Evolutionary conservation across 2,888 invertebrate genomes (phyloP).

Genomic region (Carcina quercana): DNA sequence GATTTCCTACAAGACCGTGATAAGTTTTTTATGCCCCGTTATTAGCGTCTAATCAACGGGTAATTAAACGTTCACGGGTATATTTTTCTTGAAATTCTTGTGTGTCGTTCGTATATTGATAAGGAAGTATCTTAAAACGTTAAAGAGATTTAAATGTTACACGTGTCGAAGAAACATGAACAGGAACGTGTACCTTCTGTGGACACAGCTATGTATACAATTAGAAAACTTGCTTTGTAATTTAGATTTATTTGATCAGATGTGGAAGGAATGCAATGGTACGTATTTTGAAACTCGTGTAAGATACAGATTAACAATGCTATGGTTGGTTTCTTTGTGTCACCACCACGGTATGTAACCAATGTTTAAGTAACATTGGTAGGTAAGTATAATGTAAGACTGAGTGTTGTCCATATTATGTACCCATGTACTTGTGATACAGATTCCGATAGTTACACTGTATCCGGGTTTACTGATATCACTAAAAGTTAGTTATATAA

Average conservation of each 20-base stretch:
- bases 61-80: slow-evolving; percentile 25
- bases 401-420: too few species aligned
- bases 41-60: slow-evolving; percentile 40
- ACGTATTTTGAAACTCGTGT: slow-evolving; percentile 26
- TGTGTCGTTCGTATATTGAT: not conserved
- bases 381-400: too few species aligned
- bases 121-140: not conserved
- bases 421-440: too few species aligned
- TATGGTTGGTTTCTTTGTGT: slow-evolving; percentile 23
- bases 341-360: too few species aligned
- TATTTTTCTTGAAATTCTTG: slow-evolving; percentile 1
- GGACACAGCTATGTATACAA: slow-evolving; percentile 17
- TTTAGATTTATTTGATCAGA: slow-evolving; percentile 66
- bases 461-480: too few species aligned
- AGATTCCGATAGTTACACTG: too few species aligned
- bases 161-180: not conserved
- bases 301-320: slow-evolving; percentile 15
- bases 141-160: slow-evolving; percentile 2
- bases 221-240: slow-evolving; percentile 26
- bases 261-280: slow-evolving; percentile 46
- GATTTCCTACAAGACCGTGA: slow-evolving; percentile 46
- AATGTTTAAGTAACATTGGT: too few species aligned
- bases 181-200: slow-evolving; percentile 5
- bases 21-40: slow-evolving; percentile 34
- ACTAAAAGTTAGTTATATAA: too few species aligned